Evolutionary conservation across 2,113 vertebrate species (phyloP).

Genomic region (Kryptolebias marmoratus): DNA sequence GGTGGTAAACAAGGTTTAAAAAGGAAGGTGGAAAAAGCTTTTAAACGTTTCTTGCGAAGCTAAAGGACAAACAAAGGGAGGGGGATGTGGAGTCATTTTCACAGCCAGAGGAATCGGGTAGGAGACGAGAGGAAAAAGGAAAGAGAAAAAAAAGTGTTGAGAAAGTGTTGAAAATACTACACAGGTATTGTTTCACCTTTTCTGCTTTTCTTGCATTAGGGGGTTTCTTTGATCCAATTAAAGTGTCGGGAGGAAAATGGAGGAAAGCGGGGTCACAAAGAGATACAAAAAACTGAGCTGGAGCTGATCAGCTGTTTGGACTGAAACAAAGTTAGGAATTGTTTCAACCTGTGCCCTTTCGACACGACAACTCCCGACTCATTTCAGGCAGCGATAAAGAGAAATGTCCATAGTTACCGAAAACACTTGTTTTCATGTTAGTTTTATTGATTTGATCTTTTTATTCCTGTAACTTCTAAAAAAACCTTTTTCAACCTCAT

Average conservation of each 20-base stretch:
- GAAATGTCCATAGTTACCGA: background rate
- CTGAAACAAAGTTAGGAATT: too few species aligned
- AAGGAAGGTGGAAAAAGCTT: background rate
- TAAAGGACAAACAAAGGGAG: too few species aligned
- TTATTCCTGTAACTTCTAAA: too few species aligned
- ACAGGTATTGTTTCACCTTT: conserved; percentile 27
- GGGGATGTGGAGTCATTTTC: background rate
- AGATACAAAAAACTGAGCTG: conserved; percentile 7
- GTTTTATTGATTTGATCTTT: too few species aligned
- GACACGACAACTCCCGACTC: too few species aligned
- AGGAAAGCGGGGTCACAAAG: conserved; percentile 12
- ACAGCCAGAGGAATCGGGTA: background rate
- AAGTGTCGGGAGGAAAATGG: conserved; percentile 5
- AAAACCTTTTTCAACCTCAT: too few species aligned
- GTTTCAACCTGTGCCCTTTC: too few species aligned
- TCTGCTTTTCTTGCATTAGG: background rate
- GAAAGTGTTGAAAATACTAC: too few species aligned
- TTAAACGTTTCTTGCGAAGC: too few species aligned
- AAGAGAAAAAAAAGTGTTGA: background rate
- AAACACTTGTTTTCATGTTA: too few species aligned
- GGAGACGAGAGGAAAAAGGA: background rate
- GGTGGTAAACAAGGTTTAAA: background rate
- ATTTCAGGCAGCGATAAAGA: conserved; percentile 18
- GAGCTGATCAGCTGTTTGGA: conserved; percentile 28
- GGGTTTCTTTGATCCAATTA: conserved; percentile 31